These are phyloP conservation scores for Pseudanteris insignis DNA, from an alignment of 2,888 invertebrate species.

Conservation along the genomic window DNA sequence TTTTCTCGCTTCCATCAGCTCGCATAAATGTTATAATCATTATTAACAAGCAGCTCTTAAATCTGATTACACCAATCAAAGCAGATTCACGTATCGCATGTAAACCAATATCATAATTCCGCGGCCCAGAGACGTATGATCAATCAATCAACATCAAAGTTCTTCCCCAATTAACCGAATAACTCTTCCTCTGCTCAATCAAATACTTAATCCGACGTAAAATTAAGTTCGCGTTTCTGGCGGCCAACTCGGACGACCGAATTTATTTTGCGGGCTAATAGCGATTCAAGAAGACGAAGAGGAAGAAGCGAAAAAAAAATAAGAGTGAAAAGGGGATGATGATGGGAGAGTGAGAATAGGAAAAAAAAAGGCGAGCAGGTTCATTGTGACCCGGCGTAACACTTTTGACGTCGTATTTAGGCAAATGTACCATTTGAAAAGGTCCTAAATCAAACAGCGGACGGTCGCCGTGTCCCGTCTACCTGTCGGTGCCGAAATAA, in stretches of 20 bases:
- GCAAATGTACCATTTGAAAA: no score
- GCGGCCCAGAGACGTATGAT: constrained; percentile 21
- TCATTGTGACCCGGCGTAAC: no score
- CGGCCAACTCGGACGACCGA: constrained; percentile 3
- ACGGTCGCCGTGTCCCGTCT: neutral
- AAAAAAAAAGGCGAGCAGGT: no score
- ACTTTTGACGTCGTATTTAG: no score
- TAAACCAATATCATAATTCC: constrained; percentile 23
- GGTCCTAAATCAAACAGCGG: no score
- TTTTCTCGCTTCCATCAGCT: no score
- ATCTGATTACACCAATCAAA: constrained; percentile 15
- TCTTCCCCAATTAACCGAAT: constrained; percentile 29
- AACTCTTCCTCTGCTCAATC: constrained; percentile 22
- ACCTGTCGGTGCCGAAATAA: constrained; percentile 9
- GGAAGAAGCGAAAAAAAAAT: no score
- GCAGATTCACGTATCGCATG: neutral
- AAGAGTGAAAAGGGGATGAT: no score
- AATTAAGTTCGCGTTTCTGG: no score
- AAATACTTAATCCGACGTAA: constrained; percentile 27
- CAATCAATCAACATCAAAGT: constrained; percentile 27
- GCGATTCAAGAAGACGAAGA: no score
- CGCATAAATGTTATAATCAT: no score
- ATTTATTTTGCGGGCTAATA: constrained; percentile 2
- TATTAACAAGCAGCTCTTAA: constrained; percentile 11
- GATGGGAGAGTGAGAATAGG: no score